Base-by-base conservation (phyloP, 1,140 invertebrate genomes). In the Nylanderia fulva region DNA sequence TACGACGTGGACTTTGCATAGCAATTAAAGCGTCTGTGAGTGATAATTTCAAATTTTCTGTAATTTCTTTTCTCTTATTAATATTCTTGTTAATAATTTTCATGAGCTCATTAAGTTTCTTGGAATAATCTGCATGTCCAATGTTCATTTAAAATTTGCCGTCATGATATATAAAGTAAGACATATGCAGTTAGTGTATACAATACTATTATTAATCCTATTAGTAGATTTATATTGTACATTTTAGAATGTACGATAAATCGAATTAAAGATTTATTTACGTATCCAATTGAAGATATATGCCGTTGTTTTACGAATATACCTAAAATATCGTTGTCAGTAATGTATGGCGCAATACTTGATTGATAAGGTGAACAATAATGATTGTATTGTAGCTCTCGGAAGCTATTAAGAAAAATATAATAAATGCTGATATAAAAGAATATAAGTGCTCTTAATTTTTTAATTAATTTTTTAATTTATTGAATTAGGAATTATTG, bases 1-100 rank as follows among this genome's bases (percentile, higher is more conserved):
- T 56, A 18, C n/a, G 15, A 80, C 45, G 4, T 86, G 91, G 66
- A 92, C 91, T 91, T 92, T 91, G 89, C 33, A 86, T 84, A 48
- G 86, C 58, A 79, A 91, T 91, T 91, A 91, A 91, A 83, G 18
- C 74, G 90, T 91, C 91, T 90, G 87, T 58, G 1, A 18, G 60
- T 58, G 91, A 91, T 92, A 91, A 89, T 77, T 89, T 80, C 83
- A 56, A 86, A 9, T 90, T 91, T 88, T 88, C 64, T 72, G 52
- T 77, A 68, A 18, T 72, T 86, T 84, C 45, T 74, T 86, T 83
- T 90, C 56, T 52, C 48, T 39, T 21, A 18, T 71, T 75, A 69
- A n/a, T n/a, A n/a, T n/a, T n/a, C n/a, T n/a, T n/a, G n/a, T n/a
- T n/a, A n/a, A n/a, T n/a, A 29, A 74, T 66, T 88, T 85, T 76